Percentiles rank a stretch among this genome's conserved stretches.
phyloP scores from a whole-genome alignment of 2,888 invertebrate genomes.

The Drosophila hamatofila region DNA sequence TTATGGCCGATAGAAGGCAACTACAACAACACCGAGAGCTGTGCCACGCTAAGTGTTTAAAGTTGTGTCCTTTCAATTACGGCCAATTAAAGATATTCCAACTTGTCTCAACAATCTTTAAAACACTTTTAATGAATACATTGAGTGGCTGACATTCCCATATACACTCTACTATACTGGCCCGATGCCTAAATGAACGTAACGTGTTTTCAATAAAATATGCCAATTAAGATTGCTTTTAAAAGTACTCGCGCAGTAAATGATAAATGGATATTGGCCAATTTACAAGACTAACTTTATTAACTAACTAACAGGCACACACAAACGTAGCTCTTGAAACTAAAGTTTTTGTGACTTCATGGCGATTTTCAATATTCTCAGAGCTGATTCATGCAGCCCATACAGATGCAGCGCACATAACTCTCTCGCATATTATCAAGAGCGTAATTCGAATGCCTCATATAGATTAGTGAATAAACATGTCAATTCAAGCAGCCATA shows the following conservation, averaged over 20 bases:
- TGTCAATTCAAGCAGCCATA: not conserved
- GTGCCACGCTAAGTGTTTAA: conserved; percentile 20
- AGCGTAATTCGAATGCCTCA: not conserved
- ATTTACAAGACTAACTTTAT: conserved; percentile 18
- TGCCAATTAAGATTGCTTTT: conserved; percentile 29
- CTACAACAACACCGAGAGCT: not conserved
- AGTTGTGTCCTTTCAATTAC: conserved; percentile 57
- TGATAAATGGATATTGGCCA: conserved; percentile 30
- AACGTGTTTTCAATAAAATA: conserved; percentile 31
- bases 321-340: not conserved
- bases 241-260: not conserved
- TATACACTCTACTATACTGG: not conserved
- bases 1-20: conserved; percentile 36
- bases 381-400: not conserved
- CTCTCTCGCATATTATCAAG: not conserved
- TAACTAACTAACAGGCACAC: not conserved
- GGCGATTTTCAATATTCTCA: not conserved
- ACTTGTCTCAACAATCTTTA: conserved; percentile 30
- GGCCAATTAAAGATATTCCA: conserved; percentile 49
- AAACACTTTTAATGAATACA: conserved; percentile 26
- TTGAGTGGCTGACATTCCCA: conserved; percentile 15
- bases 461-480: not conserved
- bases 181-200: conserved; percentile 14
- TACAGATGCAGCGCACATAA: not conserved
- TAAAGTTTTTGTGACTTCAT: not conserved